Evolutionary conservation across 2,888 invertebrate species (phyloP), one percentile per base, ranked within the genome.

Genomic region (Eupithecia pulchellata): DNA sequence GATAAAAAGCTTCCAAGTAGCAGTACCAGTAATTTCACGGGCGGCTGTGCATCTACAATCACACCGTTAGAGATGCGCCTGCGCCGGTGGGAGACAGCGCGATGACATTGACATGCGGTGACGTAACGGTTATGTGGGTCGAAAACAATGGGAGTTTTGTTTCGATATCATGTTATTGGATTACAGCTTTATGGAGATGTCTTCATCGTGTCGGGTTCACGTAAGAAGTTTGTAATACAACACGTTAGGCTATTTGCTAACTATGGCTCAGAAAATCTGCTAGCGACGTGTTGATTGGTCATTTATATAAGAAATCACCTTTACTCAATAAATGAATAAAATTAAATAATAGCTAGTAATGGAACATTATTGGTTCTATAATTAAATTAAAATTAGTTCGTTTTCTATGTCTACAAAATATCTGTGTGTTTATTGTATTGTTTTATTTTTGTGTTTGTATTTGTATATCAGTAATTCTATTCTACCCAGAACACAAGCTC

Each of bases 51-150:
- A 60, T 77, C 71, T 69, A 84, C 86, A 84, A 83, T 73, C 77
- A 78, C 72, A 72, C 86, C 86, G 86, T 86, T 86, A 86, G 67
- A 73, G 77, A 75, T 73, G 78, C 74, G 72, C 69, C 64, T 2
- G 72, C 69, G 69, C 64, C 74, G 70, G 71, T 61, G 68, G 68
- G 62, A 71, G 64, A 64, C 62, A 64, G 30, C 47, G 79, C 78
- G 20, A 61, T 84, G 83, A 84, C 84, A 84, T 84, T 84, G 84
- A 83, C 84, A 84, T 75, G 76, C 61, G 57, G 72, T 84, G 81
- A 84, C 75, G 84, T 84, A 84, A 84, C 78, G 75, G 75, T 73
- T 78, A 83, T 82, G 76, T 81, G 77, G 78, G 79, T 77, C 77
- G 65, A 60, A 64, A 80, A 81, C 80, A 81, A 82, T 82, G 77